phyloP scores from a whole-genome alignment of 2,113 vertebrate genomes.

The Mus spicilegus region DNA sequence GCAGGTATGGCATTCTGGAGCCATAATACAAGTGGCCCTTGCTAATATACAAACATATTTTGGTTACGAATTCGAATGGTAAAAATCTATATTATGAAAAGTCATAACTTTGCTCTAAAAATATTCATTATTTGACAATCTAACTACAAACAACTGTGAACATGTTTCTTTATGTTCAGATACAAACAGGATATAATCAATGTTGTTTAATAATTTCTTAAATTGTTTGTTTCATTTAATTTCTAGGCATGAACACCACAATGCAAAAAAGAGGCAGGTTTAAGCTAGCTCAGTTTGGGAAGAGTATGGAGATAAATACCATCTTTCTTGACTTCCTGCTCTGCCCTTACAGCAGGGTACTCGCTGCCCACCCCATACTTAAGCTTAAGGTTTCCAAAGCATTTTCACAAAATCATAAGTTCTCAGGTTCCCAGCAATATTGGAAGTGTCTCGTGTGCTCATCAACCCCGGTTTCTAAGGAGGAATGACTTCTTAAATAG shows the following conservation, averaged over 20 bases:
- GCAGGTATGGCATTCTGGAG: neutral
- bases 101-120: neutral
- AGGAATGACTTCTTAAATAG: neutral
- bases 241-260: neutral
- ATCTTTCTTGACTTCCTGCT: neutral
- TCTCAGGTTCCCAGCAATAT: neutral
- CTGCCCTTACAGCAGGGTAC: neutral
- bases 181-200: neutral
- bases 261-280: neutral
- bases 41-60: neutral
- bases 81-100: constrained; percentile 20
- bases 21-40: neutral
- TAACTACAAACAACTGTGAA: neutral
- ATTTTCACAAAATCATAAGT: neutral
- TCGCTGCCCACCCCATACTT: neutral
- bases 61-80: neutral
- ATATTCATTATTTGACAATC: neutral
- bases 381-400: constrained; percentile 19
- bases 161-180: constrained; percentile 40
- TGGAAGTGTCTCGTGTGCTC: neutral
- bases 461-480: neutral
- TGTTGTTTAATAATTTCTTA: neutral
- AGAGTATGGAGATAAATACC: neutral
- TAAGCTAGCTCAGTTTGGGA: neutral
- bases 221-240: neutral